phyloP scores from a whole-genome alignment of 2,888 invertebrate species.

The Lampropteryx suffumata region DNA sequence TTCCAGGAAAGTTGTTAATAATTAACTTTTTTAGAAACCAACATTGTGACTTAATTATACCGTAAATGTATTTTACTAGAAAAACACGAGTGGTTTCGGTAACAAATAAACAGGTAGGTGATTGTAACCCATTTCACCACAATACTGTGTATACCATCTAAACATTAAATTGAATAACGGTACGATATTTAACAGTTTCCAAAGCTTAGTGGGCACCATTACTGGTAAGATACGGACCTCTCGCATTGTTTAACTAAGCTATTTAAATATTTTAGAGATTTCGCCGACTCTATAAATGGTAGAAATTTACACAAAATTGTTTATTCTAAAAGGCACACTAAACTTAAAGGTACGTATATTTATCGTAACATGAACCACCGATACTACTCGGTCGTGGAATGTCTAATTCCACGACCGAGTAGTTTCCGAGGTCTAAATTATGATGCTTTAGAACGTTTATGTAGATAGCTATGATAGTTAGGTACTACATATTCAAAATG shows the following conservation, averaged over 20 bases:
- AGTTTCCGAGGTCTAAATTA: not conserved
- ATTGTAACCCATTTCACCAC: constrained; percentile 2
- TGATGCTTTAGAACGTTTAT: not conserved
- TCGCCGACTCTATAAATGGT: constrained; percentile 16
- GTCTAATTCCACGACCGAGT: not conserved
- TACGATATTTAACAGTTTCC: constrained; percentile 23
- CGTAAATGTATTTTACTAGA: too few species aligned
- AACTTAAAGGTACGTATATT: not conserved
- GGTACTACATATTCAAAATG: not conserved
- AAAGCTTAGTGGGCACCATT: constrained; percentile 44
- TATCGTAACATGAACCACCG: constrained; percentile 1
- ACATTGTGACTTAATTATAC: too few species aligned
- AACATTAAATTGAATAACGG: constrained; percentile 30
- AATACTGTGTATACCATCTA: constrained; percentile 8
- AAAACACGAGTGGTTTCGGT: not conserved
- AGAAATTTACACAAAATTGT: constrained; percentile 19
- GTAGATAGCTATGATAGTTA: not conserved
- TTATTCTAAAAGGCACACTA: constrained; percentile 14
- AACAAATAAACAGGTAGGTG: constrained; percentile 1
- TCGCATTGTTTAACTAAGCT: constrained; percentile 47
- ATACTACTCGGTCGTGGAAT: too few species aligned
- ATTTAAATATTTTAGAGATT: constrained; percentile 31
- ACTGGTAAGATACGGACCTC: constrained; percentile 51
- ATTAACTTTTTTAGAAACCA: too few species aligned
- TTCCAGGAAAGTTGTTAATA: too few species aligned